phyloP scores from a whole-genome alignment of 2,888 invertebrate species.

The Ischnura elegans region DNA sequence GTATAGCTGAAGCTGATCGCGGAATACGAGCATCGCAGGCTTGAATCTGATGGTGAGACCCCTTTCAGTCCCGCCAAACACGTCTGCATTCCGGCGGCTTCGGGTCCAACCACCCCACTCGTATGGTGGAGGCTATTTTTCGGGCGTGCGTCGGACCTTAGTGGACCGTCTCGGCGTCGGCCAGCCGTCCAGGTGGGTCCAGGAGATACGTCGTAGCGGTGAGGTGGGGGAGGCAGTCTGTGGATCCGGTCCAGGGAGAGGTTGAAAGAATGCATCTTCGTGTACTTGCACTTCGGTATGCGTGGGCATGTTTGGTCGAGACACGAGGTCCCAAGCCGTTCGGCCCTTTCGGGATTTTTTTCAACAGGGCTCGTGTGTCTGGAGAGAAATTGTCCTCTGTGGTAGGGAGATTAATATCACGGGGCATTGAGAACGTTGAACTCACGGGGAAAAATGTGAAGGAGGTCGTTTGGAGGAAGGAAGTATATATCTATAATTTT shows the following conservation, averaged over 20 bases:
- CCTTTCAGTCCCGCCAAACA: neutral
- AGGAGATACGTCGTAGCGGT: neutral
- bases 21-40: no score
- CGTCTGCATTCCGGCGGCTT: neutral
- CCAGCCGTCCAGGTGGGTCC: neutral
- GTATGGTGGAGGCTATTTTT: neutral
- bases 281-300: neutral
- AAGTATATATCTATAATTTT: no score
- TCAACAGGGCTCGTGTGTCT: neutral
- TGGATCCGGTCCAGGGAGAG: neutral
- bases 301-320: neutral
- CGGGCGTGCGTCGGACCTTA: neutral
- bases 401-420: no score
- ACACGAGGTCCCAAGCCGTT: neutral
- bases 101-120: neutral
- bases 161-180: neutral
- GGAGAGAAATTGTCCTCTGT: no score
- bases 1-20: no score
- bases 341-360: neutral
- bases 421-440: no score
- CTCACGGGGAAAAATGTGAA: no score
- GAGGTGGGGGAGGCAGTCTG: neutral
- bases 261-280: slow-evolving; percentile 22
- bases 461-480: no score
- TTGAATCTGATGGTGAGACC: neutral